Conservation (phyloP, 2,113 vertebrate species). For the Pseudopipra pipra region DNA sequence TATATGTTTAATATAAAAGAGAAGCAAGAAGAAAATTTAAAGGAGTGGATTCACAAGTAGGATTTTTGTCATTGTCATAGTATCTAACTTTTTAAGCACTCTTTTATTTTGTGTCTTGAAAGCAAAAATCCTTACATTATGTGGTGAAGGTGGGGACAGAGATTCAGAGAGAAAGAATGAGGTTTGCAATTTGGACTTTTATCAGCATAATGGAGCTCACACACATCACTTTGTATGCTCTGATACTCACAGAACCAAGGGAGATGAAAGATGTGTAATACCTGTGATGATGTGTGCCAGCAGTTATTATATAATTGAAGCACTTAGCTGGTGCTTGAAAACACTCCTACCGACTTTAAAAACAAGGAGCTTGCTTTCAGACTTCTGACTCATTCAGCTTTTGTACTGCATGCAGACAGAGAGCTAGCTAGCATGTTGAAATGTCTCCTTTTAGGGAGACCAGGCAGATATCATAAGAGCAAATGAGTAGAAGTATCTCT, state of each 20-base stretch:
- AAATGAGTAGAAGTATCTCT: background rate
- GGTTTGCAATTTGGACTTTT: background rate
- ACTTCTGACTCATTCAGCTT: background rate
- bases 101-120: background rate
- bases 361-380: background rate
- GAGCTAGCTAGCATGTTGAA: background rate
- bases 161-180: background rate
- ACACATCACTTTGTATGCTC: background rate
- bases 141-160: background rate
- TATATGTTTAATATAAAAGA: background rate
- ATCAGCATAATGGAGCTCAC: background rate
- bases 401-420: background rate
- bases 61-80: background rate
- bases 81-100: background rate
- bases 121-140: background rate
- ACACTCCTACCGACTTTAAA: background rate
- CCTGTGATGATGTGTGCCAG: background rate
- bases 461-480: background rate
- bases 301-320: background rate
- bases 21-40: background rate
- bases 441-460: background rate
- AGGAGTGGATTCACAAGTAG: background rate
- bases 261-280: background rate
- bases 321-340: constrained; percentile 20
- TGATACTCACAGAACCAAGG: background rate